A percentile compares a stretch with the other conserved stretches of the same genome.
Conservation (phyloP, 2,888 invertebrate species). For the Alentia gelatinosa region DNA sequence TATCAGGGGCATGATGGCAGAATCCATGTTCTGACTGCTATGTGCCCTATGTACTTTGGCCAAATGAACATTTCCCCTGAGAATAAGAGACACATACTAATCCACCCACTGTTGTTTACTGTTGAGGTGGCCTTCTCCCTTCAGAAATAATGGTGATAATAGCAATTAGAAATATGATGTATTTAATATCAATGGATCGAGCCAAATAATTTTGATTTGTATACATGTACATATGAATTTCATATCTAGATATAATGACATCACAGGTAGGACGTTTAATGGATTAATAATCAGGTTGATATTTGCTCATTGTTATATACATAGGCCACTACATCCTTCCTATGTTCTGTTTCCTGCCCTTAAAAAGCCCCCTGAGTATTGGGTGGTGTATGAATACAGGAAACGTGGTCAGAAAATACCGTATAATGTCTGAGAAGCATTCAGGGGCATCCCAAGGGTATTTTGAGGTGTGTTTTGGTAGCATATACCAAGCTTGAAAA, state of each 20-base stretch:
- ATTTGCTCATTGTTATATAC: neutral
- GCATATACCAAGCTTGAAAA: neutral
- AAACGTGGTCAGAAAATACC: neutral
- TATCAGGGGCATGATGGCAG: too few relatives aligned
- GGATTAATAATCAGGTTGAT: neutral
- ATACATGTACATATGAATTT: neutral
- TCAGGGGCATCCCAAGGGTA: neutral
- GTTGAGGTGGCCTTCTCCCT: neutral
- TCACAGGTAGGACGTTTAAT: neutral
- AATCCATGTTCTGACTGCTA: neutral
- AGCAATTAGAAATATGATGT: neutral
- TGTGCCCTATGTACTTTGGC: neutral
- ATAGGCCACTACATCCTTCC: neutral
- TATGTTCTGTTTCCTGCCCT: neutral
- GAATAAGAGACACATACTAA: neutral
- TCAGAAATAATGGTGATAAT: neutral
- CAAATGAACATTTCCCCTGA: neutral
- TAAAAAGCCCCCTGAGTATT: neutral
- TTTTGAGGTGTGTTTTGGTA: slow-evolving; percentile 1
- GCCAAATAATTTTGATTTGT: neutral
- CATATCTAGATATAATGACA: neutral
- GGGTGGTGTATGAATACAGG: neutral
- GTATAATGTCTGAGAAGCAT: neutral
- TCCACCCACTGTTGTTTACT: neutral
- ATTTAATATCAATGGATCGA: neutral